Percentiles rank a stretch among this genome's conserved stretches.
Conservation (phyloP, 2,113 vertebrate genomes). For the Cryptomyrus ogoouensis region DNA sequence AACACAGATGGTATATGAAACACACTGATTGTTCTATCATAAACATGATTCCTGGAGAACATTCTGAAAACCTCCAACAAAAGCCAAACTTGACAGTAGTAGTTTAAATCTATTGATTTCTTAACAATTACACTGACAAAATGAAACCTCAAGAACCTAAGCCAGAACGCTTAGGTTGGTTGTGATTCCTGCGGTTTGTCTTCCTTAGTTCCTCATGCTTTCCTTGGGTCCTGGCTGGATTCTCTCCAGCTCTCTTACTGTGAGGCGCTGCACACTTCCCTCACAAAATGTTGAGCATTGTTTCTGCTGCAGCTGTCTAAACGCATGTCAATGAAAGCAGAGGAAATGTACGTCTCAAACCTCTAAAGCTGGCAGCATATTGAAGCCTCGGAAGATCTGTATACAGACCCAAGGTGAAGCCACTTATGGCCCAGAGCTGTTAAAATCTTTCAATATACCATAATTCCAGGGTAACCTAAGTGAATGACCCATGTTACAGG, state of each 20-base stretch:
- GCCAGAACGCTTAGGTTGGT: neutral
- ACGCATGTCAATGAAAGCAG: neutral
- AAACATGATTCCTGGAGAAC: neutral
- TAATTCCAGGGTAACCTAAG: neutral
- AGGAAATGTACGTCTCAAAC: neutral
- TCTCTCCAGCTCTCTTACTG: neutral
- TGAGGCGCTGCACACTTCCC: neutral
- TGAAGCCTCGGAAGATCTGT: neutral
- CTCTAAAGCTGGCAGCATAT: neutral
- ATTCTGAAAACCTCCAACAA: neutral
- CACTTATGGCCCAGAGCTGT: neutral
- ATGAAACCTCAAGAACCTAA: neutral
- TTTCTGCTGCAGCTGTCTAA: neutral
- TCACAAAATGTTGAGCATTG: neutral
- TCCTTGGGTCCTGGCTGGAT: neutral
- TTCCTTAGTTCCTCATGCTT: neutral
- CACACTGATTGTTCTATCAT: neutral
- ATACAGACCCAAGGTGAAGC: neutral
- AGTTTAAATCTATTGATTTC: neutral
- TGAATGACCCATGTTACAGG: neutral
- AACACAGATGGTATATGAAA: neutral
- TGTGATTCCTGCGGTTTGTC: neutral
- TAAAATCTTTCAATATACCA: neutral
- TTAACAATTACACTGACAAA: neutral
- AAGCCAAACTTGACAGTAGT: neutral